Evolutionary conservation across 1,140 invertebrate species (phyloP).

Genomic region (Zophobas morio): DNA sequence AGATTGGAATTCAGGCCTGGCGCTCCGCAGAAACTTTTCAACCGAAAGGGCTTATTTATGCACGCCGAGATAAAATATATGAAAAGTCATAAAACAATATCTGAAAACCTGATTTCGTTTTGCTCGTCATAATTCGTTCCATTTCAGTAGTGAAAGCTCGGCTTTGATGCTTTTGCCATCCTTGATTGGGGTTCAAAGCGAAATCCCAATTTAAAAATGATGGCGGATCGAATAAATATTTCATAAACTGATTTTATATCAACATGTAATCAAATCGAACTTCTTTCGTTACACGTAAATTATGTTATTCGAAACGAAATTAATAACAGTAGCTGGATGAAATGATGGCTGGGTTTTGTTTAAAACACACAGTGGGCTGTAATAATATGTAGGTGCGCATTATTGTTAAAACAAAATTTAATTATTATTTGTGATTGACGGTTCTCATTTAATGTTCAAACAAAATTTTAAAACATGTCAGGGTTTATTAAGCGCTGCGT

Average conservation of each 20-base stretch:
- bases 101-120: slow-evolving; percentile 11
- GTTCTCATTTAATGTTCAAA: no score
- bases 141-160: slow-evolving; percentile 23
- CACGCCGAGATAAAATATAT: not conserved
- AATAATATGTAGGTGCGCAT: no score
- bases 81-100: slow-evolving; percentile 25
- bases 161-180: slow-evolving; percentile 21
- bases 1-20: not conserved
- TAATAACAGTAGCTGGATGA: no score
- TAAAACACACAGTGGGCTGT: no score
- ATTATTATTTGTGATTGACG: no score
- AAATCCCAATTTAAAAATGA: slow-evolving; percentile 32
- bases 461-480: no score
- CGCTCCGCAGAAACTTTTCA: not conserved
- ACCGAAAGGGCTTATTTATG: slow-evolving; percentile 1
- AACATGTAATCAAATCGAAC: not conserved
- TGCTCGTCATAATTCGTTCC: slow-evolving; percentile 21
- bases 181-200: slow-evolving; percentile 27
- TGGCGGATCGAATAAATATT: slow-evolving; percentile 27
- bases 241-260: slow-evolving; percentile 32
- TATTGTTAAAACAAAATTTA: no score
- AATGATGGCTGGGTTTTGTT: no score
- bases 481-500: no score
- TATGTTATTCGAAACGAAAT: no score
- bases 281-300: not conserved